These are phyloP conservation scores for Hypselothyrea guttata DNA, from an alignment of 2,888 invertebrate genomes.

Conservation along the genomic window DNA sequence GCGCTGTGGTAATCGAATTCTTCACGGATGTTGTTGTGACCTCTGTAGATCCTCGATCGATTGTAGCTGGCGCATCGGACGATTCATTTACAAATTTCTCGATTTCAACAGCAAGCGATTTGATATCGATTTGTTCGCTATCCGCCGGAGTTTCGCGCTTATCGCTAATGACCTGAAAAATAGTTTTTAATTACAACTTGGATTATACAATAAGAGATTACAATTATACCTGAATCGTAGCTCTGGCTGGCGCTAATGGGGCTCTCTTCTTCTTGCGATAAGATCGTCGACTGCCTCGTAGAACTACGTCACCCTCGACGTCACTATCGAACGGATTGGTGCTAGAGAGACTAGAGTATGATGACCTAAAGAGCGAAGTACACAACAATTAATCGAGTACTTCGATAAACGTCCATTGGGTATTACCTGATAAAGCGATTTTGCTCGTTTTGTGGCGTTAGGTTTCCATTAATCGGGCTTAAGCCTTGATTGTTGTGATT, in stretches of 20 bases:
- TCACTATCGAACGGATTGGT: constrained; percentile 85
- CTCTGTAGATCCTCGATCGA: no score
- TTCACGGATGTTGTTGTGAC: no score
- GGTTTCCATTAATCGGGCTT: constrained; percentile 79
- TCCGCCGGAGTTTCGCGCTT: not conserved
- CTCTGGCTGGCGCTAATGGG: constrained; percentile 84
- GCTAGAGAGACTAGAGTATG: constrained; percentile 84
- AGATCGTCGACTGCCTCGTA: constrained; percentile 70
- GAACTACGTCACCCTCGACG: constrained; percentile 64
- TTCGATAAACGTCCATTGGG: not conserved
- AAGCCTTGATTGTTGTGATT: constrained; percentile 1
- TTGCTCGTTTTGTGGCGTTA: constrained; percentile 84
- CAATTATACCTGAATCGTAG: constrained; percentile 26
- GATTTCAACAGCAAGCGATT: constrained; percentile 60
- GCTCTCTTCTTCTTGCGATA: constrained; percentile 86
- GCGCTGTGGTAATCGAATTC: no score
- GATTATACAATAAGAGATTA: not conserved
- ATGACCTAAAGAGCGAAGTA: constrained; percentile 82
- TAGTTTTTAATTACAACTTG: not conserved
- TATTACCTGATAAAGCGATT: constrained; percentile 52
- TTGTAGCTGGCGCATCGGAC: constrained; percentile 11
- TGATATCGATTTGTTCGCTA: constrained; percentile 43
- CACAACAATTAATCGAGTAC: not conserved
- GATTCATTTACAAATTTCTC: constrained; percentile 57
- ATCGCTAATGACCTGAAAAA: constrained; percentile 14